Evolutionary conservation across 2,888 invertebrate species (phyloP).

Genomic region (Drosophila cracens): DNA sequence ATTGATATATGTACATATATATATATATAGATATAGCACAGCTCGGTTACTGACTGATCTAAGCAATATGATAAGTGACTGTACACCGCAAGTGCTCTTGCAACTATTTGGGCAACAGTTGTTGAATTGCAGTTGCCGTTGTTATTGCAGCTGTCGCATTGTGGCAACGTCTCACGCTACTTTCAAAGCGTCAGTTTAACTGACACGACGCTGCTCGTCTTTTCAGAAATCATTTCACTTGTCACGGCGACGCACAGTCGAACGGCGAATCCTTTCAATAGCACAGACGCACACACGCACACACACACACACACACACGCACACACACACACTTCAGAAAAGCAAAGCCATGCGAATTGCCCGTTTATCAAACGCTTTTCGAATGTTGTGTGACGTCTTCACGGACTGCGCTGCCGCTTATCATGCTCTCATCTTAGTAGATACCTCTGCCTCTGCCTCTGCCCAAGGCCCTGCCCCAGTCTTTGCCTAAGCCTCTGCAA

Average conservation of each 20-base stretch:
- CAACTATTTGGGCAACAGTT: constrained; percentile 10
- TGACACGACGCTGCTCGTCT: constrained; percentile 18
- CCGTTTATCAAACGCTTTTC: constrained; percentile 73
- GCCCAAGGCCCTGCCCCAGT: neutral
- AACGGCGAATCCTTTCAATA: constrained; percentile 34
- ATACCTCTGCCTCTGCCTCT: neutral
- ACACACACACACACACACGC: neutral
- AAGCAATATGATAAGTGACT: neutral
- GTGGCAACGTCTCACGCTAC: constrained; percentile 16
- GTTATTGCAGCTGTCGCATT: constrained; percentile 7
- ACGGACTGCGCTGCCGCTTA: constrained; percentile 42
- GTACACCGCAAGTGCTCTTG: neutral
- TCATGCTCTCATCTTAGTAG: constrained; percentile 23
- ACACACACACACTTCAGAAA: neutral
- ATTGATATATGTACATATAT: no score
- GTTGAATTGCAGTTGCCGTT: constrained; percentile 8
- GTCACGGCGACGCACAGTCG: constrained; percentile 44
- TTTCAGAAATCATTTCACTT: constrained; percentile 67
- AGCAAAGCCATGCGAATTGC: constrained; percentile 15
- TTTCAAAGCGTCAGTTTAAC: constrained; percentile 10
- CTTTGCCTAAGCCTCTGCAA: neutral
- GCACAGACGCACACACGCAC: constrained; percentile 3
- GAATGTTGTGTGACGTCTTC: constrained; percentile 56
- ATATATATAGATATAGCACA: no score
- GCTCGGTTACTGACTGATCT: constrained; percentile 2